Percentiles rank a stretch among this genome's conserved stretches.
phyloP scores from a whole-genome alignment of 2,888 invertebrate species.

The Euspilapteryx auroguttella region DNA sequence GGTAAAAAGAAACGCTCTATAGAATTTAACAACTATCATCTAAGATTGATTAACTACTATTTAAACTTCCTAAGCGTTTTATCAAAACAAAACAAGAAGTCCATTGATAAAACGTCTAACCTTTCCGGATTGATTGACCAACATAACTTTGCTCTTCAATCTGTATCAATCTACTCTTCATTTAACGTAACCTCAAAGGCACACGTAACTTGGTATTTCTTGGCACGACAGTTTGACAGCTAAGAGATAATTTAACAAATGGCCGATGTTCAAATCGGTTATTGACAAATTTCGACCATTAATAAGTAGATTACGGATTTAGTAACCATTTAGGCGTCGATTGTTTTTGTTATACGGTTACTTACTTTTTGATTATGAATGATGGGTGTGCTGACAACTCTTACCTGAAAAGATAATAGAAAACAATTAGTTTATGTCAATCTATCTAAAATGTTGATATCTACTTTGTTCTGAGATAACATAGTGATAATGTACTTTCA shows the following conservation, averaged over 20 bases:
- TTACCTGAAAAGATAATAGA: background rate
- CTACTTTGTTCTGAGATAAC: too few species aligned
- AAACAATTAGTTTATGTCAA: background rate
- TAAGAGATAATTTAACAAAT: conserved; percentile 25
- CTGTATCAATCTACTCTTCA: too few species aligned
- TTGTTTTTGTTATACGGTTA: conserved; percentile 24
- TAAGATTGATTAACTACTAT: background rate
- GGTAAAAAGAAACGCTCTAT: too few species aligned
- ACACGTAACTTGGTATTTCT: background rate
- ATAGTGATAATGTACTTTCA: too few species aligned
- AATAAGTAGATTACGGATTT: conserved; percentile 16
- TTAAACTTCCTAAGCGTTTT: background rate
- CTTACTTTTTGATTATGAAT: too few species aligned
- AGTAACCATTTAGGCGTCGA: conserved; percentile 20
- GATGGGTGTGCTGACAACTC: too few species aligned
- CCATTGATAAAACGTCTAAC: too few species aligned
- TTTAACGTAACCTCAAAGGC: too few species aligned
- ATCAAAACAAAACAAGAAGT: background rate
- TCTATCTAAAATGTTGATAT: background rate
- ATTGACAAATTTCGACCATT: conserved; percentile 47
- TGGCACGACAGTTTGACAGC: conserved; percentile 23
- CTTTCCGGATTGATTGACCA: too few species aligned
- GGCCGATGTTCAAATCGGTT: conserved; percentile 24
- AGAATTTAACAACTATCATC: too few species aligned
- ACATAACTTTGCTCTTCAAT: too few species aligned